These are phyloP conservation scores for Dysidea cf. avara DNA, from an alignment of 37 sponge, comb jelly and placozoan genomes.

Conservation along the genomic window DNA sequence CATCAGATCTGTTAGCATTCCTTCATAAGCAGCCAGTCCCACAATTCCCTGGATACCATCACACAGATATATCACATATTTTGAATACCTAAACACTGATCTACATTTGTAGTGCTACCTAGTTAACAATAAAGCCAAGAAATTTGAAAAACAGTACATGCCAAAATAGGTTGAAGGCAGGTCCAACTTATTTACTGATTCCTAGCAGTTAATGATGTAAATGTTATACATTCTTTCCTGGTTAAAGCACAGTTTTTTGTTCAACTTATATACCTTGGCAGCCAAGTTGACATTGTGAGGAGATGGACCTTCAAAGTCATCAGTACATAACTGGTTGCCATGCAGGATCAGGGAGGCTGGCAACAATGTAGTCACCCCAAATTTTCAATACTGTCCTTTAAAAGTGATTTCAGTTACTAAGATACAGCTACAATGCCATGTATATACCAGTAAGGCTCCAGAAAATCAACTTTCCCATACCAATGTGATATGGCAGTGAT, in stretches of 20 bases:
- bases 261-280: slow-evolving; percentile 66
- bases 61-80: neutral
- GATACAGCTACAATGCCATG: neutral
- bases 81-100: neutral
- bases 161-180: no score
- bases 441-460: slow-evolving; percentile 20
- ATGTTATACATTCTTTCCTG: no score
- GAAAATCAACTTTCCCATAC: neutral
- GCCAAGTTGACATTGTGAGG: slow-evolving; percentile 77
- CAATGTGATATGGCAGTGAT: slow-evolving; percentile 10
- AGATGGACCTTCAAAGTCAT: slow-evolving; percentile 77
- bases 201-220: no score
- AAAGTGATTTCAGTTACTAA: no score
- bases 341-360: slow-evolving; percentile 65
- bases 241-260: no score
- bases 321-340: slow-evolving; percentile 74
- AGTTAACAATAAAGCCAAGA: neutral
- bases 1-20: neutral
- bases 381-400: slow-evolving; percentile 29
- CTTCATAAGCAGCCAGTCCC: slow-evolving; percentile 39
- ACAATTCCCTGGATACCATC: slow-evolving; percentile 33
- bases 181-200: no score
- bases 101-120: neutral
- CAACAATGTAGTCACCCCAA: slow-evolving; percentile 53
- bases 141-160: no score